These are phyloP conservation scores for Caenorhabditis zanzibari DNA, from an alignment of 2,888 invertebrate genomes.

Conservation along the genomic window DNA sequence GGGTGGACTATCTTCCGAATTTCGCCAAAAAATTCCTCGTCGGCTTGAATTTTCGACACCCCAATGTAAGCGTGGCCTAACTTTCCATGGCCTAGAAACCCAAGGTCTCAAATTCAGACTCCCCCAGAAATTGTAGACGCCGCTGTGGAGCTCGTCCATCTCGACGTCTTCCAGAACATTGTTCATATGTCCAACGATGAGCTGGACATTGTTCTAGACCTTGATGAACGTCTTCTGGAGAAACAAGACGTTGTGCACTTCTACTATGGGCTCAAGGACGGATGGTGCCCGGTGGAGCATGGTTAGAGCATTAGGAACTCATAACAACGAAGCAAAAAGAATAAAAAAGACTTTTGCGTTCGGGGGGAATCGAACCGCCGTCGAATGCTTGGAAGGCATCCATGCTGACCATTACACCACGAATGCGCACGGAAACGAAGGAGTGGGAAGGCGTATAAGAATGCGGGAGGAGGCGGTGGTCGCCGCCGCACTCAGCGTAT, in stretches of 20 bases:
- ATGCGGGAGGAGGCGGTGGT: no score
- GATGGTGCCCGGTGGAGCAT: slow-evolving; percentile 76
- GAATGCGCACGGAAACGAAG: slow-evolving; percentile 68
- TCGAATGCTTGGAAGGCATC: slow-evolving; percentile 79
- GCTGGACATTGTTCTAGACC: slow-evolving; percentile 67
- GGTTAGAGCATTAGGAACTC: no score
- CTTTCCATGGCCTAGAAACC: slow-evolving; percentile 15
- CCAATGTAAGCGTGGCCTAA: slow-evolving; percentile 45
- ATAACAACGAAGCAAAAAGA: no score
- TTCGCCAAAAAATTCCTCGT: slow-evolving; percentile 71
- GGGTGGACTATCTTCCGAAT: slow-evolving; percentile 74
- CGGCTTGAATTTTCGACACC: slow-evolving; percentile 60
- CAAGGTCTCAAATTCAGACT: slow-evolving; percentile 39
- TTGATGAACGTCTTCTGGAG: slow-evolving; percentile 66
- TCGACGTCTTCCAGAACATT: slow-evolving; percentile 75
- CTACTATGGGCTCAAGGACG: slow-evolving; percentile 76
- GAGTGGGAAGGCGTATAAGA: background rate
- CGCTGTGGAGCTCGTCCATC: slow-evolving; percentile 71
- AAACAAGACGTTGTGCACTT: slow-evolving; percentile 69
- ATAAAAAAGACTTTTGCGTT: slow-evolving; percentile 69
- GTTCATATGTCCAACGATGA: slow-evolving; percentile 78
- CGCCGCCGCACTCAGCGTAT: background rate
- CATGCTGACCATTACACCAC: slow-evolving; percentile 79
- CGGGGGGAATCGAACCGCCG: slow-evolving; percentile 78
- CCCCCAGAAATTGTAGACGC: slow-evolving; percentile 71